Evolutionary conservation across 2,797 vertebrate genomes (phyloP).

Genomic region (Anomalospiza imberbis): DNA sequence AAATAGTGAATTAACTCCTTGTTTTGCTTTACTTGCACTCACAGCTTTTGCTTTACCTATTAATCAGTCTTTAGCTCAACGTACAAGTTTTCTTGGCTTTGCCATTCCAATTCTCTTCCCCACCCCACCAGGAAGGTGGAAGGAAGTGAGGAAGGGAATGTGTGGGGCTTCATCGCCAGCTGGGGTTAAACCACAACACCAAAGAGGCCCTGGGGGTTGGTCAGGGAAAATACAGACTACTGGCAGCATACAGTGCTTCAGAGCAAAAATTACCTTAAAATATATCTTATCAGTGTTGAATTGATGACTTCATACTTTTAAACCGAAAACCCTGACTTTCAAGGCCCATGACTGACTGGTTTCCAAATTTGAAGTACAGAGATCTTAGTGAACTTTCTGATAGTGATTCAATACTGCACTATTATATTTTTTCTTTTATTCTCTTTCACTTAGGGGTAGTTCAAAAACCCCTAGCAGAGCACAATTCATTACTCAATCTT

Average conservation of each 20-base stretch:
- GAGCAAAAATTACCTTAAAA: neutral
- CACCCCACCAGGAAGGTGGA: neutral
- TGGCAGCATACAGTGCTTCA: neutral
- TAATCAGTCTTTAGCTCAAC: neutral
- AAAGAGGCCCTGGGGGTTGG: neutral
- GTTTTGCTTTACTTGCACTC: neutral
- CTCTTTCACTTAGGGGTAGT: neutral
- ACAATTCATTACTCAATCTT: neutral
- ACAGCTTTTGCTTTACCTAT: neutral
- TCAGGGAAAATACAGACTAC: neutral
- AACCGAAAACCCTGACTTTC: neutral
- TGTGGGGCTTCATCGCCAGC: neutral
- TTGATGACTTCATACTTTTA: neutral
- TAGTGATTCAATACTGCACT: neutral
- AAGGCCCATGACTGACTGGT: neutral
- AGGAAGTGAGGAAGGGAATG: neutral
- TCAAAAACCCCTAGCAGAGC: neutral
- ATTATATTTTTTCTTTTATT: neutral
- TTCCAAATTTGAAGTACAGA: neutral
- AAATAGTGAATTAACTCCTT: neutral
- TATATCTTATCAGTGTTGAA: neutral
- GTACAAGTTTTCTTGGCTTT: neutral
- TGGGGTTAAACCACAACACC: neutral
- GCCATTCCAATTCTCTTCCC: neutral
- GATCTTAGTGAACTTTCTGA: neutral